Conservation (phyloP, 2,113 vertebrate genomes). For the Aptenodytes patagonicus region DNA sequence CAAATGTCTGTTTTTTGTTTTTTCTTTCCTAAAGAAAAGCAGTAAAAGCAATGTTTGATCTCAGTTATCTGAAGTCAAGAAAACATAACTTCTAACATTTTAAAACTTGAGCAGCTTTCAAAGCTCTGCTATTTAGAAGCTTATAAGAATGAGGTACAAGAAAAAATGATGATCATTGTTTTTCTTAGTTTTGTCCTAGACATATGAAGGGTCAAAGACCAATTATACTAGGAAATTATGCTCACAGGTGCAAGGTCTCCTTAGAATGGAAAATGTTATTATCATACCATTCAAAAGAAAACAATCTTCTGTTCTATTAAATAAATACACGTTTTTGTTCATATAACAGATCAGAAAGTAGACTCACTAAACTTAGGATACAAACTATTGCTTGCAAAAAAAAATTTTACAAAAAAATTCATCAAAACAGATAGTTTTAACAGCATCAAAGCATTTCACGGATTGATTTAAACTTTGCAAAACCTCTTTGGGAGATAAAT, state of each 20-base stretch:
- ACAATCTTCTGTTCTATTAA: background rate
- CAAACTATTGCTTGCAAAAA: background rate
- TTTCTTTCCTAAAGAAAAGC: background rate
- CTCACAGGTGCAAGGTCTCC: background rate
- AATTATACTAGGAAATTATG: background rate
- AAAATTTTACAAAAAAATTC: background rate
- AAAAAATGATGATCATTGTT: background rate
- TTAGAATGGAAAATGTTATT: background rate
- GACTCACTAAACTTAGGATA: background rate
- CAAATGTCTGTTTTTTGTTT: background rate
- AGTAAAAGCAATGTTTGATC: background rate
- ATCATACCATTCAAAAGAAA: background rate
- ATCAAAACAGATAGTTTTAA: background rate
- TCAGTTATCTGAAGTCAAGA: background rate
- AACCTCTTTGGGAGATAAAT: background rate
- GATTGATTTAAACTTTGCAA: background rate
- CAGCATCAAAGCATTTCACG: background rate
- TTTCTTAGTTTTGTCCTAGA: background rate
- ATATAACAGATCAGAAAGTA: background rate
- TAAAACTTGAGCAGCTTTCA: background rate
- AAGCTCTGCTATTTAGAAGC: background rate
- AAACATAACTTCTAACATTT: background rate
- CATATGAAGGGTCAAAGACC: background rate
- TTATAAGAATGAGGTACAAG: background rate
- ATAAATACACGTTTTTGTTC: background rate